A percentile compares a stretch with the other conserved stretches of the same genome.
Conservation (phyloP, 2,797 vertebrate species). For the Pachyuromys duprasi region DNA sequence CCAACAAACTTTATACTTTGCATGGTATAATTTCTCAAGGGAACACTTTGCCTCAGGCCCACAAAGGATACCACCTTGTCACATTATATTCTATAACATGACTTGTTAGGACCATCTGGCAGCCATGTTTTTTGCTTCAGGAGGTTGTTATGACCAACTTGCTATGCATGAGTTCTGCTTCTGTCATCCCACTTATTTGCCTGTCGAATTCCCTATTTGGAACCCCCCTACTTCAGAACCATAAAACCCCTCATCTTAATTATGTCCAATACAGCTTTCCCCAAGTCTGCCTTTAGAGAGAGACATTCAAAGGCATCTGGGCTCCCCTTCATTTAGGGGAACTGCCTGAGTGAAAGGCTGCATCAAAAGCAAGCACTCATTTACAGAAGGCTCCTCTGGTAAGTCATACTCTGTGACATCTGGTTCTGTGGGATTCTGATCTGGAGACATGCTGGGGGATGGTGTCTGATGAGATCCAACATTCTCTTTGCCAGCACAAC, state of each 20-base stretch:
- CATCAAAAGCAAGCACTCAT: not conserved
- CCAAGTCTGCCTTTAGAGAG: not conserved
- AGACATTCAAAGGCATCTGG: not conserved
- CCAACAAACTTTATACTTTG: no score
- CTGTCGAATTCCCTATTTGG: not conserved
- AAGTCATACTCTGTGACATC: not conserved
- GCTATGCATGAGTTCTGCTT: not conserved
- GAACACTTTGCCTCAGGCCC: no score
- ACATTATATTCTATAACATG: no score
- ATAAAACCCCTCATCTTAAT: not conserved
- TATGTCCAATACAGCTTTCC: no score
- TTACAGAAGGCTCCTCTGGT: not conserved
- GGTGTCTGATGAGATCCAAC: not conserved
- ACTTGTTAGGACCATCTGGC: no score
- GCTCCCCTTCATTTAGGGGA: not conserved
- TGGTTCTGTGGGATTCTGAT: no score
- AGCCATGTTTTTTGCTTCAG: no score
- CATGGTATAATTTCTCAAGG: no score
- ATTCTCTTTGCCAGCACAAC: not conserved
- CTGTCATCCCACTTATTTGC: not conserved
- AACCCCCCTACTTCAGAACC: not conserved
- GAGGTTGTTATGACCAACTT: no score
- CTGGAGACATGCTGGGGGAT: no score
- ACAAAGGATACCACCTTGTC: no score
- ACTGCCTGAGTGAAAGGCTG: not conserved